Evolutionary conservation across 2,797 vertebrate species (phyloP), one percentile per base, ranked within the genome.

Genomic region (Platyrinchus mystaceus): DNA sequence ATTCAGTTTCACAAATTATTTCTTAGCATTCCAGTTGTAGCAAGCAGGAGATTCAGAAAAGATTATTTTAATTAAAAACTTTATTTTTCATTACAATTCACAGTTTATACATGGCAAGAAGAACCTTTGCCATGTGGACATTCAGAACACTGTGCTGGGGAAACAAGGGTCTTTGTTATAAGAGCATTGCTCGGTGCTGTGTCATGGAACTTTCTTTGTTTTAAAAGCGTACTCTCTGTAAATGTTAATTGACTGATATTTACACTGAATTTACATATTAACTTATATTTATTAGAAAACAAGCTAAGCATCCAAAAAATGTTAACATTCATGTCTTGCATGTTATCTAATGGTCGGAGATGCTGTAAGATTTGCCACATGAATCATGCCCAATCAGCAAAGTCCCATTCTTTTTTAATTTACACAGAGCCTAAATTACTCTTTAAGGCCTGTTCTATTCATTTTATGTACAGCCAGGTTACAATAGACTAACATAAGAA

Each of bases 41-140:
- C 94, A 98, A 97, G 93, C 93, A 98, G 94, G 91, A 98, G 94
- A 97, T 97, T 94, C 85, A 79, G 93, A 91, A 96, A 97, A 84
- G 71, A 77, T 90, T 76, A 80, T 95, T 98, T 98, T 98, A 96
- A 97, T 97, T 97, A 98, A 97, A 98, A 98, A 98, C 95, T 98
- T 98, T 98, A 98, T 98, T 98, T 97, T 95, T 97, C 97, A 93
- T 92, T 98, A 97, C 97, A 97, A 97, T 98, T 98, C 98, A 98
- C 98, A 98, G 98, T 98, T 98, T 98, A 94, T 98, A 96, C 97
- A 97, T 17, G 96, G 95, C 92, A 95, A 95, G 96, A 62, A 2
- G 85, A 88, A 85, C 82, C 77, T 86, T 95, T 74, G 96, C 98
- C 97, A 97, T 96, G 93, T 84, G 95, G 95, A 97, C 96, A 97